Evolutionary conservation across 1,140 invertebrate genomes (phyloP).

Genomic region (Lepidurus arcticus): DNA sequence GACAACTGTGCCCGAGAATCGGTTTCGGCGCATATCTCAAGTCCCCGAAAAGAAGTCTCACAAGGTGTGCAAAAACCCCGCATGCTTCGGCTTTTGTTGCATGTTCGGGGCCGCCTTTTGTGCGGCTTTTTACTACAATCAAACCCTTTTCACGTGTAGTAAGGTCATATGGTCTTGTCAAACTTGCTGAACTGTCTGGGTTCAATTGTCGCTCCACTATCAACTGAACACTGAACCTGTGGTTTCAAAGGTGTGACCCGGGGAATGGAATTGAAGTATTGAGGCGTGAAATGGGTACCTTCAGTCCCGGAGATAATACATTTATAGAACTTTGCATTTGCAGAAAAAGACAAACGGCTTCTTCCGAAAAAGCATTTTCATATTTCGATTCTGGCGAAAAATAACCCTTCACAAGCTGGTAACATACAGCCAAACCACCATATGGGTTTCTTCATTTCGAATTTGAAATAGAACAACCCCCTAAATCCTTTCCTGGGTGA

Average conservation of each 20-base stretch:
- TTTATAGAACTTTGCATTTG: background rate
- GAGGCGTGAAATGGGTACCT: background rate
- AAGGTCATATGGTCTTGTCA: background rate
- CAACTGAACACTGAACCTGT: background rate
- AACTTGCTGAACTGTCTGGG: background rate
- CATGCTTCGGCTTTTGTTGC: background rate
- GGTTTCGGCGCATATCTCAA: background rate
- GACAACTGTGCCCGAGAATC: background rate
- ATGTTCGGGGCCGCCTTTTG: background rate
- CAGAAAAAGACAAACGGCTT: background rate
- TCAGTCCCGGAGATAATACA: background rate
- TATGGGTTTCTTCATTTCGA: slow-evolving; percentile 8
- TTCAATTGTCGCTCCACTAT: slow-evolving; percentile 9
- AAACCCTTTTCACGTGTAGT: background rate
- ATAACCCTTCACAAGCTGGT: background rate
- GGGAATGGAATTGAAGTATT: background rate
- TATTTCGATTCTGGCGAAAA: background rate
- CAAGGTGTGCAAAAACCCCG: background rate
- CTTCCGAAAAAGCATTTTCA: background rate
- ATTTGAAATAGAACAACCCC: background rate
- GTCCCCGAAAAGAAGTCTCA: background rate
- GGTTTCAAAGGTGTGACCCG: background rate
- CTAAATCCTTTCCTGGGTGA: background rate
- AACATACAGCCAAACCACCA: background rate
- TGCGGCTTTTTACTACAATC: background rate